phyloP scores from a whole-genome alignment of 2,888 invertebrate genomes.

The Limnephilus rhombicus region DNA sequence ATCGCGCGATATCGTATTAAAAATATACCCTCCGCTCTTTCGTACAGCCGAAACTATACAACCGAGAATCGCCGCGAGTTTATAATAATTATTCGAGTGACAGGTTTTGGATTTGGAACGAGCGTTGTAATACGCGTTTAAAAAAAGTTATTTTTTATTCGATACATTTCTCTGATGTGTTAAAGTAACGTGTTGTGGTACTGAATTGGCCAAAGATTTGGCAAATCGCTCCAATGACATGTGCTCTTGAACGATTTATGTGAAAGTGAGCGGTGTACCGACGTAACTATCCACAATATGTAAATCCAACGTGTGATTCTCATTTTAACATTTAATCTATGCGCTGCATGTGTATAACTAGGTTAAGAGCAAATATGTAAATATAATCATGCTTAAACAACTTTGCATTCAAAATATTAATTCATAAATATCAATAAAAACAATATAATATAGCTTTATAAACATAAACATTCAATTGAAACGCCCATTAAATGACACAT shows the following conservation, averaged over 20 bases:
- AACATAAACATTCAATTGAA: background rate
- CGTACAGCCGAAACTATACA: conserved; percentile 34
- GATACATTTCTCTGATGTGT: conserved; percentile 18
- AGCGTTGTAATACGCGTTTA: conserved; percentile 21
- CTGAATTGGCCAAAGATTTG: conserved; percentile 26
- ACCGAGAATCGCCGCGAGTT: conserved; percentile 30
- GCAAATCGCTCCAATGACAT: conserved; percentile 22
- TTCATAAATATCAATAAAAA: background rate
- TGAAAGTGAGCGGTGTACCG: conserved; percentile 32
- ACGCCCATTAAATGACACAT: background rate
- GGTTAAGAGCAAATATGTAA: conserved; percentile 18
- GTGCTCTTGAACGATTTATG: conserved; percentile 26
- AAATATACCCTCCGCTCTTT: conserved; percentile 30
- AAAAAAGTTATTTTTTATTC: conserved; percentile 19
- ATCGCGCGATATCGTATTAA: conserved; percentile 9
- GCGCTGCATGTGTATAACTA: background rate
- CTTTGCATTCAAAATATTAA: conserved; percentile 15
- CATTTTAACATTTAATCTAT: conserved; percentile 27
- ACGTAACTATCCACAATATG: conserved; percentile 10
- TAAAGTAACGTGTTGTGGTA: conserved; percentile 24
- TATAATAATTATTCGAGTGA: conserved; percentile 26
- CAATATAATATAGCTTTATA: background rate
- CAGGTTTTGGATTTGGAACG: conserved; percentile 43
- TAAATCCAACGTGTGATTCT: conserved; percentile 17
- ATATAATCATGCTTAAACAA: background rate